Evolutionary conservation across 2,113 vertebrate genomes (phyloP).

Genomic region (Mionectes macconnelli): DNA sequence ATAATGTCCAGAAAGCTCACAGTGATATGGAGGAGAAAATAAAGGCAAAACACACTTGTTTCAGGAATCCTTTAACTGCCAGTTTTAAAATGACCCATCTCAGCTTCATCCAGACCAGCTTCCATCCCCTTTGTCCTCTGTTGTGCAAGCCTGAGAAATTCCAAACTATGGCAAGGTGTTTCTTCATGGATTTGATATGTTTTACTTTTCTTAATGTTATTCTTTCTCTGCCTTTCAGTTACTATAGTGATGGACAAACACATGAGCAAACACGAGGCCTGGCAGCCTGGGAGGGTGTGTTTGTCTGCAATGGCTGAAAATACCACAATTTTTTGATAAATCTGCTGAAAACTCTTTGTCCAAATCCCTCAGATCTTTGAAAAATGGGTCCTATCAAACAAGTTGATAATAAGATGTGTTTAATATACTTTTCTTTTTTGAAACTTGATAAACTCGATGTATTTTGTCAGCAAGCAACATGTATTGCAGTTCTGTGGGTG

Average conservation of each 20-base stretch:
- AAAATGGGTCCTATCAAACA: background rate
- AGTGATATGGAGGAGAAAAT: background rate
- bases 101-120: background rate
- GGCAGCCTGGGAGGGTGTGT: background rate
- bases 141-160: background rate
- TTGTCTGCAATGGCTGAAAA: background rate
- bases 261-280: background rate
- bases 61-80: background rate
- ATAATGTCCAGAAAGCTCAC: background rate
- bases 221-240: slow-evolving; percentile 32
- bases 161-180: background rate
- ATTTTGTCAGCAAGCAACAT: background rate
- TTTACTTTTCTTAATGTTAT: background rate
- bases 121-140: background rate
- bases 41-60: background rate
- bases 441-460: background rate
- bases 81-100: background rate
- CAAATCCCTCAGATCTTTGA: background rate
- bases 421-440: background rate
- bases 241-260: slow-evolving; percentile 49
- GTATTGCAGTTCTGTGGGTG: background rate
- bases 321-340: background rate
- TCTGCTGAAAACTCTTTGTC: background rate
- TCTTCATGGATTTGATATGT: background rate
- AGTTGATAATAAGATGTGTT: background rate